Conservation (phyloP, 2,113 vertebrate genomes). For the Nycticryphes semicollaris region DNA sequence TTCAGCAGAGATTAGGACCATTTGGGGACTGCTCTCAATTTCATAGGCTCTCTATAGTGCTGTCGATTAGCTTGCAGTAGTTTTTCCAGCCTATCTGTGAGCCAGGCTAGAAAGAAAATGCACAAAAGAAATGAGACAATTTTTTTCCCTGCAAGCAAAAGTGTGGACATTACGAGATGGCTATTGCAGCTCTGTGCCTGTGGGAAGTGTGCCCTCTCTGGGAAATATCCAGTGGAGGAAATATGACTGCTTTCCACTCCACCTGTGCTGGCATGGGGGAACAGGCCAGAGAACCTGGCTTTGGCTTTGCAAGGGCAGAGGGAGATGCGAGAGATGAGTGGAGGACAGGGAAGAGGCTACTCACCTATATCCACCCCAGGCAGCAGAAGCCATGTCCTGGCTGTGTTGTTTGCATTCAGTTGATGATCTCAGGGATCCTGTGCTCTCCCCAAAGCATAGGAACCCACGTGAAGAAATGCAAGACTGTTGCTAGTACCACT, state of each 20-base stretch:
- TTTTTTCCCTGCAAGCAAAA: neutral
- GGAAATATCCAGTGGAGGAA: neutral
- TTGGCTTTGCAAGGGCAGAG: neutral
- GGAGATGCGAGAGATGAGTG: neutral
- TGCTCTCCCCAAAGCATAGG: neutral
- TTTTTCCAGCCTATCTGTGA: neutral
- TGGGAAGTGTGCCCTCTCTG: neutral
- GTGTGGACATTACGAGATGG: neutral
- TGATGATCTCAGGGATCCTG: neutral
- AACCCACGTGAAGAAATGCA: rapidly evolving
- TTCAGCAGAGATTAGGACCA: neutral
- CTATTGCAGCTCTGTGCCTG: neutral
- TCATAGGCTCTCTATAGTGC: neutral
- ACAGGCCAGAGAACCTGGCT: neutral
- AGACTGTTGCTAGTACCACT: neutral
- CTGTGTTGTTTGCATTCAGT: neutral
- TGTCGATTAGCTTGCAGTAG: neutral
- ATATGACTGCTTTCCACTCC: neutral
- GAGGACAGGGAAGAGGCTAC: neutral
- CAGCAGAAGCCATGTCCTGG: neutral
- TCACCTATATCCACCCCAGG: neutral
- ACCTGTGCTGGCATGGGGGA: neutral
- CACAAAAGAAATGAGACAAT: neutral
- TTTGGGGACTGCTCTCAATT: neutral
- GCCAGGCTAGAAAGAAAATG: neutral